Evolutionary conservation across 2,113 vertebrate genomes (phyloP).

Genomic region (Coreoperca whiteheadi): DNA sequence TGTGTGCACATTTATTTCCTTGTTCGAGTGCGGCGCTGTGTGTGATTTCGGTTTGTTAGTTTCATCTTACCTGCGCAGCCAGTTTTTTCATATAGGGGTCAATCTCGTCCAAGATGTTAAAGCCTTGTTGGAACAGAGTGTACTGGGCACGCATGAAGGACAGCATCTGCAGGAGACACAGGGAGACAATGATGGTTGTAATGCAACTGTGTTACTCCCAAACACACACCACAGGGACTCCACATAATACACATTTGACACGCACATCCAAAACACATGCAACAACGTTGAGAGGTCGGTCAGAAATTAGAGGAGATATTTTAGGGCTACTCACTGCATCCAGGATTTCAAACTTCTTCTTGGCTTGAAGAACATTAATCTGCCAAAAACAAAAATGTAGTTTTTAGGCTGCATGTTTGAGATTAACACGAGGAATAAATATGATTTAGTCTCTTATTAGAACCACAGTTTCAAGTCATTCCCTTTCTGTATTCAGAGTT

Average conservation of each 20-base stretch:
- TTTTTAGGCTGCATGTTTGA: neutral
- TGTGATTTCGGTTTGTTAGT: neutral
- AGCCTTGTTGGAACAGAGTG: slow-evolving; percentile 97
- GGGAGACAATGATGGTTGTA: neutral
- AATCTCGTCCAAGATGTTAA: slow-evolving; percentile 93
- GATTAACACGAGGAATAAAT: neutral
- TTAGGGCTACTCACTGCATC: slow-evolving; percentile 81
- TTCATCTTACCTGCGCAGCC: slow-evolving; percentile 88
- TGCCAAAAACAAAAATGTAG: slow-evolving; percentile 22
- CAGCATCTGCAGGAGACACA: slow-evolving; percentile 88
- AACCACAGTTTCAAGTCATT: neutral
- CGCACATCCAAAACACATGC: neutral
- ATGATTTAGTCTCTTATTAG: neutral
- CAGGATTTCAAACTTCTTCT: slow-evolving; percentile 89
- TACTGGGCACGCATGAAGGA: slow-evolving; percentile 98
- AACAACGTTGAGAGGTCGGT: neutral
- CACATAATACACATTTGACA: neutral
- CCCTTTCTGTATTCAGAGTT: neutral
- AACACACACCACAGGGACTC: neutral
- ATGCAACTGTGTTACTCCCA: neutral
- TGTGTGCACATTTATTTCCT: neutral
- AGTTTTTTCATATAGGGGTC: slow-evolving; percentile 97
- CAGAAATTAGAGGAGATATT: neutral
- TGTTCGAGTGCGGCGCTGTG: no score
- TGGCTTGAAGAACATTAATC: slow-evolving; percentile 89